Base-by-base conservation (phyloP, 2,888 invertebrate genomes). In the Nemoura dubitans region DNA sequence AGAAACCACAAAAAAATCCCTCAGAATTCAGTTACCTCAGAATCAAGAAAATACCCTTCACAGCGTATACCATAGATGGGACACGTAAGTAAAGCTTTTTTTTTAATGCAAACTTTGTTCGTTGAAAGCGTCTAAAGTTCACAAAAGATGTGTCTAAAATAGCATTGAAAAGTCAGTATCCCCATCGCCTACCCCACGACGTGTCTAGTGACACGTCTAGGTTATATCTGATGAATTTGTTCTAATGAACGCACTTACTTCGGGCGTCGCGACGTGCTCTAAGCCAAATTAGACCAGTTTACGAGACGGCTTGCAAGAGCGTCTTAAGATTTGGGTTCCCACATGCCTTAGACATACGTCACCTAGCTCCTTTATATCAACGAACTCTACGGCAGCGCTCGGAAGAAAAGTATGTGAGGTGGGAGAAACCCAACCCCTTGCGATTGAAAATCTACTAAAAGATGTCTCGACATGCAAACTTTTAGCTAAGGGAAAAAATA, bases 281-380 rank as follows among this genome's bases (percentile, higher is more conserved):
- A 59, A 59, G 59, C 59, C 59, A 59, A 59, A 59, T 59, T 59
- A 59, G 10, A 59, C 59, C 59, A 59, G 59, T 59, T 59, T 59
- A 59, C 59, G 59, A 7, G 59, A 59, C 59, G 59, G 59, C 6
- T 14, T 59, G 59, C 16, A 59, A 59, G 21, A 59, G 59, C 59
- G 21, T 59, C 59, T 59, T 59, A 59, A 21, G 59, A 59, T 59
- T 59, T 59, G 2, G 21, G 16, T 21, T 59, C 59, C 10, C 59
- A 59, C 59, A 59, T 59, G 14, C 59, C 59, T 2, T 59, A 59
- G 59, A 59, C 59, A 59, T 3, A 59, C 59, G 2, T 59, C 59
- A 16, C 21, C 14, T 59, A 14, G 14, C 59, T 59, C 21, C 21
- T 59, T 21, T 59, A 21, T 59, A 21, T 59, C 6, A 59, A 1